Evolutionary conservation across 2,113 vertebrate species (phyloP), one percentile per base, ranked within the genome.

Genomic region (Copsychus sechellarum): DNA sequence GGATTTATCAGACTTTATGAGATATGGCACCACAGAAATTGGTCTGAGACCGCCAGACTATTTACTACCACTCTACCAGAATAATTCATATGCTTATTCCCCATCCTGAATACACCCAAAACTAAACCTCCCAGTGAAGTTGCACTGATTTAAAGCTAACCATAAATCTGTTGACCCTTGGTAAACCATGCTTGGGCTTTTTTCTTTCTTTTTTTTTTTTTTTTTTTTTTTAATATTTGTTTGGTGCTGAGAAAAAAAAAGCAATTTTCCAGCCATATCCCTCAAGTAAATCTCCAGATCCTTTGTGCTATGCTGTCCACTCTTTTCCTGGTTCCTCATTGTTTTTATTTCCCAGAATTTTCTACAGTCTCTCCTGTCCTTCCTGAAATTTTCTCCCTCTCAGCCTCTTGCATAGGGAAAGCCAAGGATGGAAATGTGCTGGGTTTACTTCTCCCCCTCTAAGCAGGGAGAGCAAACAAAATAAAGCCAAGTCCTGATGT

Each of bases 1-100:
- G 86, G 82, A 92, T 96, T 96, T 95, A 95, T 96, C 92, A 89
- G 94, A 29, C 88, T 93, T 94, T 81, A 95, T 86, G 95, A 95
- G 83, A 88, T 93, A 88, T 86, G 70, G 78, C 93, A 94, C 61
- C 83, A 83, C 76, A 81, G 95, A 95, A 97, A 97, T 88, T 96
- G 96, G 69, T 84, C 79, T 96, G 96, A 95, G 97, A 81, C 79
- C 0, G 43, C 88, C 7, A 9, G 56, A 76, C 93, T 95, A 85
- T 94, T 97, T 95, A 90, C 86, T 94, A 62, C 88, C 40, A 36
- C 92, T 81, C 34, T 45, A 87, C 76, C 83, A 76, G 90, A 91
- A 92, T 95, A 95, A 96, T 96, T 95, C 93, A 93, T 76, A 66
- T 70, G 40, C 81, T 92, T 94, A 88, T 88, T 86, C 33, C 62